Evolutionary conservation across 2,888 invertebrate species (phyloP).

Genomic region (Platycnemis pennipes): DNA sequence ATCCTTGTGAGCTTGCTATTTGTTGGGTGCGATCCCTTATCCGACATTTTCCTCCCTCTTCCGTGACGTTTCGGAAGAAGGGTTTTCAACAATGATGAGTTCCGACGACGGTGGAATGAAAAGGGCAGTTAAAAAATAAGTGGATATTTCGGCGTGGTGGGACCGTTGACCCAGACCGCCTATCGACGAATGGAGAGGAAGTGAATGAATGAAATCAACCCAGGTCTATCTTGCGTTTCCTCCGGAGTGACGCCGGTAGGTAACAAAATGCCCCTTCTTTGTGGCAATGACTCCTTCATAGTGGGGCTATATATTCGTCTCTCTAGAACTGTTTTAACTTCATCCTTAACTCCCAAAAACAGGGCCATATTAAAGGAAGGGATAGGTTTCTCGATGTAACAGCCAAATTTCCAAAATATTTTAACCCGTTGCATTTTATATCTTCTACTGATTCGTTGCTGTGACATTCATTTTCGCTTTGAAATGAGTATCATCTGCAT

Average conservation of each 20-base stretch:
- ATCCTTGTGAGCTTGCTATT: background rate
- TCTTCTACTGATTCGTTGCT: too few species aligned
- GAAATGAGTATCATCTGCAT: too few species aligned
- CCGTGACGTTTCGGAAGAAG: constrained; percentile 56
- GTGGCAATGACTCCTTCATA: background rate
- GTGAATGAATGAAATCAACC: background rate
- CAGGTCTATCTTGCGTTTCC: background rate
- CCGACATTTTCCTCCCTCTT: constrained; percentile 42
- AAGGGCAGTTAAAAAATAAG: background rate
- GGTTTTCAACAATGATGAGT: background rate
- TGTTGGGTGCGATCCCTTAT: constrained; percentile 24
- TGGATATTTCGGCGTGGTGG: background rate
- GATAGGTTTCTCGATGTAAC: too few species aligned
- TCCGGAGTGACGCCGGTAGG: background rate
- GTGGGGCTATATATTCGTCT: background rate
- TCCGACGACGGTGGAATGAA: background rate
- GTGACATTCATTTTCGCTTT: too few species aligned
- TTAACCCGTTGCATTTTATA: too few species aligned
- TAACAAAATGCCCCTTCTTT: background rate
- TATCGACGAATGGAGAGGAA: background rate
- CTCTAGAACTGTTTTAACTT: too few species aligned
- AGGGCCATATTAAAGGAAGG: too few species aligned
- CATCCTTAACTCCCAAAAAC: too few species aligned
- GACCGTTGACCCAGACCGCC: background rate
- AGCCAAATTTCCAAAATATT: too few species aligned